These are phyloP conservation scores for Geopemphigus sp. DNA, from an alignment of 1,140 invertebrate genomes.

Conservation along the genomic window DNA sequence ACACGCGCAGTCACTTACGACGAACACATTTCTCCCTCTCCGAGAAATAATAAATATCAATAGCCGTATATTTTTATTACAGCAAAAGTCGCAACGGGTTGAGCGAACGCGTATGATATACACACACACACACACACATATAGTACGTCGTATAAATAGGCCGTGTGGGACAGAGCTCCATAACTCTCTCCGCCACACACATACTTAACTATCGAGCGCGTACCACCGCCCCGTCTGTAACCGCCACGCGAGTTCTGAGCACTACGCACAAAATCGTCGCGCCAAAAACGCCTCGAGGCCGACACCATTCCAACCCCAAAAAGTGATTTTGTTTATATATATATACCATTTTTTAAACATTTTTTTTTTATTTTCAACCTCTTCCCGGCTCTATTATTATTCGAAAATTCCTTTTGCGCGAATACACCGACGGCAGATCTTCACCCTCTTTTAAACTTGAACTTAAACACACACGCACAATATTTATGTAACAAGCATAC, in stretches of 20 bases:
- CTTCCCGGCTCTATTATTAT: too few relatives aligned
- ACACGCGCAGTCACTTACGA: not conserved
- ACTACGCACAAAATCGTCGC: not conserved
- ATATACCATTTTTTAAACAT: too few relatives aligned
- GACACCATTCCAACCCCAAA: not conserved
- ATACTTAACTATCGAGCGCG: not conserved
- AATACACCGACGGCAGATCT: too few relatives aligned
- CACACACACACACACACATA: not conserved
- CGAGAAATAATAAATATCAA: conserved; percentile 18
- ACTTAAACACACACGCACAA: too few relatives aligned
- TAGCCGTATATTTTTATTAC: conserved; percentile 1
- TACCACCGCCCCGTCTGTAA: too few relatives aligned
- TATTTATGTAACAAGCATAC: too few relatives aligned
- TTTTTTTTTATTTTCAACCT: too few relatives aligned
- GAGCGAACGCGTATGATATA: too few relatives aligned
- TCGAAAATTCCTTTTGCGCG: too few relatives aligned
- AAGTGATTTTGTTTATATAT: not conserved
- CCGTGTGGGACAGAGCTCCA: not conserved
- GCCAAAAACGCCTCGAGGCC: not conserved
- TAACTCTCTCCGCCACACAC: not conserved
- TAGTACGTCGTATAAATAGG: not conserved
- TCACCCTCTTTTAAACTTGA: too few relatives aligned
- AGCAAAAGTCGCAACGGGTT: not conserved
- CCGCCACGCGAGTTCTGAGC: not conserved
- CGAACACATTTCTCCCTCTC: too few relatives aligned